Evolutionary conservation across 2,113 vertebrate genomes (phyloP).

Genomic region (Neodontobutis hainanensis): DNA sequence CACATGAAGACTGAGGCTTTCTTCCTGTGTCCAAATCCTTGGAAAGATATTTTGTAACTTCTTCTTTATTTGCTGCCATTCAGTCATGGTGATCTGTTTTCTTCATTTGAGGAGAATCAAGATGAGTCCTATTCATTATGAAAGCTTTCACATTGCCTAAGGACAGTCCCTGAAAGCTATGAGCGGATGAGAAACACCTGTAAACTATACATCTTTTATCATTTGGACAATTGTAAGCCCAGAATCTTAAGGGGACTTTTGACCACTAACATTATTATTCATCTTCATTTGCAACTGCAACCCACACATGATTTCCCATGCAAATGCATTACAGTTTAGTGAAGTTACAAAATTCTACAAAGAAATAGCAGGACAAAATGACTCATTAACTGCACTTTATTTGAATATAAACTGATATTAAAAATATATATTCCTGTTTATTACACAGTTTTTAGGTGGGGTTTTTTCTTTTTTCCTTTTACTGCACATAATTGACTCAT

Average conservation of each 20-base stretch:
- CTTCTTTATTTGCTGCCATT: too few species aligned
- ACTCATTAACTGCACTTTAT: too few species aligned
- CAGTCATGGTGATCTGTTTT: background rate
- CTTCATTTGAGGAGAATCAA: background rate
- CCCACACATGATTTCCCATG: background rate
- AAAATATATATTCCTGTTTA: too few species aligned
- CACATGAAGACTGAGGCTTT: slow-evolving; percentile 46
- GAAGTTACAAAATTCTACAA: too few species aligned
- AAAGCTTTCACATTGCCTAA: slow-evolving; percentile 19
- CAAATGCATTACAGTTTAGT: too few species aligned
- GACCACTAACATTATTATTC: background rate
- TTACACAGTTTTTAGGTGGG: too few species aligned
- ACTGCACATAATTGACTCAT: slow-evolving; percentile 47
- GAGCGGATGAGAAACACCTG: slow-evolving; percentile 44
- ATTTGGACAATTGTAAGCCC: slow-evolving; percentile 21
- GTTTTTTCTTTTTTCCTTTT: slow-evolving; percentile 27
- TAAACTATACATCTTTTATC: slow-evolving; percentile 25
- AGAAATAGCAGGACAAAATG: too few species aligned
- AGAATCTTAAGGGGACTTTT: slow-evolving; percentile 38
- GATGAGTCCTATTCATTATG: slow-evolving; percentile 35
- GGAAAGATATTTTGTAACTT: slow-evolving; percentile 29
- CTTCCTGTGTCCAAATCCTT: slow-evolving; percentile 45
- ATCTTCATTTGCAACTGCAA: background rate
- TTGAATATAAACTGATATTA: too few species aligned
- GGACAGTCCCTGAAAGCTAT: slow-evolving; percentile 55